Percentiles rank a stretch among this genome's conserved stretches.
Conservation (phyloP, 2,113 vertebrate species). For the Burhinus oedicnemus region DNA sequence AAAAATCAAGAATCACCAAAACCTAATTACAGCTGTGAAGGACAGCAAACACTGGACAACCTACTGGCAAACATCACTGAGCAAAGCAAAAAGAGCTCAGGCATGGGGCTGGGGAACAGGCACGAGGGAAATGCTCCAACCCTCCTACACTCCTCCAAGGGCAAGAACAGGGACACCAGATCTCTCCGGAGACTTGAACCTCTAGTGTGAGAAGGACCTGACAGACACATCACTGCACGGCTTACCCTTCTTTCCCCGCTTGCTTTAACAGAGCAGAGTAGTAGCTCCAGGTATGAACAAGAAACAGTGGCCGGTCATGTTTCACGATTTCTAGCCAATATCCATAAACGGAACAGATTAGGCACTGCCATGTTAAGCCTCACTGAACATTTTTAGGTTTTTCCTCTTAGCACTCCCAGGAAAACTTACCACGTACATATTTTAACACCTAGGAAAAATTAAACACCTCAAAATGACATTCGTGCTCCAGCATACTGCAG, state of each 20-base stretch:
- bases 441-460: background rate
- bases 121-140: accelerated
- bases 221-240: background rate
- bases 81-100: background rate
- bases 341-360: background rate
- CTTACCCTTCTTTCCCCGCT: too few species aligned
- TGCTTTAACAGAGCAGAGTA: background rate
- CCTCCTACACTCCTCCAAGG: background rate
- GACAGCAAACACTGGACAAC: background rate
- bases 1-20: background rate
- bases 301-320: background rate
- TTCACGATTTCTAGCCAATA: background rate
- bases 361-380: accelerated
- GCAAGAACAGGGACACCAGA: background rate
- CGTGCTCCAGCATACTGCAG: background rate
- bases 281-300: background rate
- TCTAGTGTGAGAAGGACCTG: background rate
- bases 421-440: background rate
- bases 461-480: background rate
- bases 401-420: background rate
- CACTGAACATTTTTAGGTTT: background rate
- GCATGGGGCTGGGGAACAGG: background rate
- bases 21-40: background rate
- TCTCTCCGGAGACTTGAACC: background rate
- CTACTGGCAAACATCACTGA: background rate